Conservation (phyloP, 2,113 vertebrate species). For the Clinocottus analis region DNA sequence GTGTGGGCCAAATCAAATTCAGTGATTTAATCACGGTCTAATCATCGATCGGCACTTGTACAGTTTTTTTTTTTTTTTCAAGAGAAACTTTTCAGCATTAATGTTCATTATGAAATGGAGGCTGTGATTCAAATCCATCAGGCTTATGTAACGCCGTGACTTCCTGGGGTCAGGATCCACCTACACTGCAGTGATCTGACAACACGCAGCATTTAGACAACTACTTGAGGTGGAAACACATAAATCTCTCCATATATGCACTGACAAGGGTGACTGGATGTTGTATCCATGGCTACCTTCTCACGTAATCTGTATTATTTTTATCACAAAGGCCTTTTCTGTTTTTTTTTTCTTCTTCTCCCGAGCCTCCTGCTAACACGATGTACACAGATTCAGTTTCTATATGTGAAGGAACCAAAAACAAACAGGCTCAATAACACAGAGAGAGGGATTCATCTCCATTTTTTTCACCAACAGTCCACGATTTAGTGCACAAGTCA, state of each 20-base stretch:
- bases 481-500: not conserved
- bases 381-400: constrained; percentile 43
- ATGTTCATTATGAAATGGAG: constrained; percentile 64
- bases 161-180: constrained; percentile 75
- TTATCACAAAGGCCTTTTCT: constrained; percentile 72
- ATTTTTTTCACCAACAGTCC: not conserved
- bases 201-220: constrained; percentile 74
- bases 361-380: constrained; percentile 56
- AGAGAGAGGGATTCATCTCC: not conserved
- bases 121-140: constrained; percentile 69
- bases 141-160: constrained; percentile 72
- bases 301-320: constrained; percentile 76
- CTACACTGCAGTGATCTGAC: constrained; percentile 70
- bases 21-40: constrained; percentile 2
- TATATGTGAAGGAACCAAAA: constrained; percentile 50
- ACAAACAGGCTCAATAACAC: not conserved
- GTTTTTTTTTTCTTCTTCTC: constrained; percentile 35
- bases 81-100: constrained; percentile 49
- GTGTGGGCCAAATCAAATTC: not conserved
- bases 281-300: constrained; percentile 79
- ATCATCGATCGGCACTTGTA: constrained; percentile 11
- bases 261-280: constrained; percentile 73
- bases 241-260: constrained; percentile 76
- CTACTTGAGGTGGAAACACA: constrained; percentile 71
- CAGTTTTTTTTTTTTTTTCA: constrained; percentile 16